Base-by-base conservation (phyloP, 2,113 vertebrate genomes). In the Deroptyus accipitrinus region DNA sequence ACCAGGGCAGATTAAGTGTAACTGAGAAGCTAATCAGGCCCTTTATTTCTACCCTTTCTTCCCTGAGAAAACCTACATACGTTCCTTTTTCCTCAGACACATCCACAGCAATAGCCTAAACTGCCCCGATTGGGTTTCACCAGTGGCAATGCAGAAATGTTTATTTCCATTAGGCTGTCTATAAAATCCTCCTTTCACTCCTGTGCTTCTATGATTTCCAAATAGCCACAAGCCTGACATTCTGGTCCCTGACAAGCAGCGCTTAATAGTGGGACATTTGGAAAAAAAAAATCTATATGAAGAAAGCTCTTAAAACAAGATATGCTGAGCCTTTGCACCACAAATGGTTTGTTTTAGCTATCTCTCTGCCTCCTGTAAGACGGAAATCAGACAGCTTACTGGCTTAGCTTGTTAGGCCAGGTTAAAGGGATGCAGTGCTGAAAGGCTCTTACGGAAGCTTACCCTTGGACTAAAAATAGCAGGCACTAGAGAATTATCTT, bases 401-500 rank as follows among this genome's bases (percentile, higher is more conserved):
- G 98, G 99, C 98, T 99, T 99, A 99, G 98, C 97, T 97, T 98
- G 98, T 98, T 97, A 98, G 98, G 98, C 98, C 98, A 98, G 98
- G 99, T 99, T 99, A 98, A 98, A 98, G 98, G 98, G 98, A 99
- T 98, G 98, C 98, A 97, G 96, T 18, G 94, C 98, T 97, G 97
- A 99, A 99, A 99, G 97, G 98, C 98, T 99, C 98, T 99, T 98
- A 99, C 91, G 97, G 96, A 96, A 99, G 98, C 99, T 99, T 99
- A 99, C 98, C 98, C 96, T 98, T 95, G 93, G 95, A 96, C 99
- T 99, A 99, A 99, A 99, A 99, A 99, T 99, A 99, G 98, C 97
- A 96, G 92, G 95, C 98, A 97, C 97, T 98, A 98, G 97, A 97
- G 98, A 98, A 97, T 98, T 98, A 98, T 98, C 98, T 98, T 98